phyloP scores from a whole-genome alignment of 2,888 invertebrate genomes.

The Willowsia nigromaculata region DNA sequence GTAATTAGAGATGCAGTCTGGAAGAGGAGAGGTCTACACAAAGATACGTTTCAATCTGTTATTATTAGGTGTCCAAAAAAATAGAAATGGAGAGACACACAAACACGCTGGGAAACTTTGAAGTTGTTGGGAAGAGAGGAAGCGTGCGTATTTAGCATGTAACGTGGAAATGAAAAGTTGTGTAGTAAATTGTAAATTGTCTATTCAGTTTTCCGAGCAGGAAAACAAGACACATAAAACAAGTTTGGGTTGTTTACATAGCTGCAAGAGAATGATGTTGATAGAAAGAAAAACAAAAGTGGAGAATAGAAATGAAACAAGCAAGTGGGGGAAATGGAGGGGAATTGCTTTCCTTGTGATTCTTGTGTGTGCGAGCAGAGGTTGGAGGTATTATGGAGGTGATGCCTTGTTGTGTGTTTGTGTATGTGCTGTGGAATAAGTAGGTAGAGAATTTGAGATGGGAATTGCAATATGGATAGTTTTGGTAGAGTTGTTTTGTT shows the following conservation, averaged over 20 bases:
- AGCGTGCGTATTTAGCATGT: not conserved
- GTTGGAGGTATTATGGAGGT: no score
- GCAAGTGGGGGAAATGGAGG: not conserved
- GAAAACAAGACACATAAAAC: conserved; percentile 6
- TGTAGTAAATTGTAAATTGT: not conserved
- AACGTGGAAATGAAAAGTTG: not conserved
- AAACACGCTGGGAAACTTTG: no score
- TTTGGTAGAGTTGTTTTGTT: no score
- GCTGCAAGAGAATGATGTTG: not conserved
- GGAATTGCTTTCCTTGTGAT: not conserved
- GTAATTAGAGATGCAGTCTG: not conserved
- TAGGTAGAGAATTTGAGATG: not conserved
- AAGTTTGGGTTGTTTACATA: conserved; percentile 22
- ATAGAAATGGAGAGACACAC: no score
- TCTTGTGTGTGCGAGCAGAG: no score
- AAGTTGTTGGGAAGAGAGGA: not conserved
- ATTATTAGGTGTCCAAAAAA: not conserved
- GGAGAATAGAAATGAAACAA: not conserved
- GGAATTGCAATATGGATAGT: no score
- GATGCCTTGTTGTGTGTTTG: not conserved
- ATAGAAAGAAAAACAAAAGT: conserved; percentile 7
- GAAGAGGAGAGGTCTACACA: not conserved
- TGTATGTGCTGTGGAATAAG: not conserved
- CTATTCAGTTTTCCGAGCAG: no score
- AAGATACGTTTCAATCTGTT: not conserved